These are phyloP conservation scores for Craniophora ligustri DNA, from an alignment of 2,888 invertebrate species.

Conservation along the genomic window DNA sequence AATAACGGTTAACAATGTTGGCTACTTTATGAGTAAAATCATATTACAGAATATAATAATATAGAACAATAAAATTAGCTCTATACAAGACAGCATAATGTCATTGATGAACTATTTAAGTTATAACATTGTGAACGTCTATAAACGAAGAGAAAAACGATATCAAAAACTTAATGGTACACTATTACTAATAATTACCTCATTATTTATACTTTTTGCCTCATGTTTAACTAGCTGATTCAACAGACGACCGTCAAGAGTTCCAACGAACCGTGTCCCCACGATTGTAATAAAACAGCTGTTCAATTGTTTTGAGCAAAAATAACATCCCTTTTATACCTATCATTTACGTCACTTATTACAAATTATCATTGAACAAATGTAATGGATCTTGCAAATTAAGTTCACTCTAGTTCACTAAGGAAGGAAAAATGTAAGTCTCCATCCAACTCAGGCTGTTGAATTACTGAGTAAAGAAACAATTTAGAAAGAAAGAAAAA, in stretches of 20 bases:
- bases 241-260: slow-evolving; percentile 15
- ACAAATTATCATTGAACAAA: too few species aligned
- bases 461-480: too few species aligned
- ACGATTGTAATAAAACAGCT: slow-evolving; percentile 40
- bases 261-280: slow-evolving; percentile 45
- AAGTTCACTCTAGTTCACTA: too few species aligned
- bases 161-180: slow-evolving; percentile 2
- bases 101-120: too few species aligned
- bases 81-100: too few species aligned
- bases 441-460: too few species aligned
- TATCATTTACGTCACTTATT: not conserved
- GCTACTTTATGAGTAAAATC: not conserved
- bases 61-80: not conserved
- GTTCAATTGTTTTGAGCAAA: slow-evolving; percentile 35
- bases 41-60: not conserved
- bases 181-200: slow-evolving; percentile 16
- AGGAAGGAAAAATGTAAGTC: too few species aligned
- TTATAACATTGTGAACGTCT: not conserved
- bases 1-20: slow-evolving; percentile 1
- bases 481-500: too few species aligned
- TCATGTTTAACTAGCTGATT: slow-evolving; percentile 29
- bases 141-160: not conserved
- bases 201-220: slow-evolving; percentile 38
- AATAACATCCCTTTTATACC: slow-evolving; percentile 7
- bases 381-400: too few species aligned